These are phyloP conservation scores for Hofmannophila pseudospretella DNA, from an alignment of 2,888 invertebrate genomes.

Conservation along the genomic window DNA sequence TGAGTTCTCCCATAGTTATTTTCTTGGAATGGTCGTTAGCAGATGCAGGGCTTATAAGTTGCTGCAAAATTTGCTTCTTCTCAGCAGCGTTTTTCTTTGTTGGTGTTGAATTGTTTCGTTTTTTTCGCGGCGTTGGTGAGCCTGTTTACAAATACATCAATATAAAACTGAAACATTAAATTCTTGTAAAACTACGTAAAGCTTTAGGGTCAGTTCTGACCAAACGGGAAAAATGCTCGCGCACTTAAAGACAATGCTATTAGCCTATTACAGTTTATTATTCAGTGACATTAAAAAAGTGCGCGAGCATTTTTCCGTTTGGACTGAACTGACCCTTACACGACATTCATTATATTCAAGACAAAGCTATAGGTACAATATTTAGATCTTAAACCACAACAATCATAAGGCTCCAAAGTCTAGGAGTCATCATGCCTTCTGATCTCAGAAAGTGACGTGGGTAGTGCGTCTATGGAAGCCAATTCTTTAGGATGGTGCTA, in stretches of 20 bases:
- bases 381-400: slow-evolving; percentile 27
- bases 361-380: slow-evolving; percentile 51
- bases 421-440: slow-evolving; percentile 41
- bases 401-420: slow-evolving; percentile 21
- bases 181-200: slow-evolving; percentile 29
- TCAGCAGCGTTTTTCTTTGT: slow-evolving; percentile 86
- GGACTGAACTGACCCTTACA: too few relatives aligned
- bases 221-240: too few relatives aligned
- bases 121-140: slow-evolving; percentile 87
- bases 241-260: too few relatives aligned
- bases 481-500: slow-evolving; percentile 46
- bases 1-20: slow-evolving; percentile 84
- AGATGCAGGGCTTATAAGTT: slow-evolving; percentile 83
- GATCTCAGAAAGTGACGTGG: slow-evolving; percentile 25
- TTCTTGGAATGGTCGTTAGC: slow-evolving; percentile 80
- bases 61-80: slow-evolving; percentile 88
- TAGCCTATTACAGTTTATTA: too few relatives aligned
- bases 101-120: slow-evolving; percentile 88
- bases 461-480: slow-evolving; percentile 62
- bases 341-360: slow-evolving; percentile 47
- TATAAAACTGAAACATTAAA: slow-evolving; percentile 10
- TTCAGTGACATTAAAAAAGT: too few relatives aligned
- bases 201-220: too few relatives aligned
- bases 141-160: slow-evolving; percentile 64
- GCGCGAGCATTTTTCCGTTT: too few relatives aligned